Conservation (phyloP, 2,113 vertebrate genomes). For the Urocitellus parryii region DNA sequence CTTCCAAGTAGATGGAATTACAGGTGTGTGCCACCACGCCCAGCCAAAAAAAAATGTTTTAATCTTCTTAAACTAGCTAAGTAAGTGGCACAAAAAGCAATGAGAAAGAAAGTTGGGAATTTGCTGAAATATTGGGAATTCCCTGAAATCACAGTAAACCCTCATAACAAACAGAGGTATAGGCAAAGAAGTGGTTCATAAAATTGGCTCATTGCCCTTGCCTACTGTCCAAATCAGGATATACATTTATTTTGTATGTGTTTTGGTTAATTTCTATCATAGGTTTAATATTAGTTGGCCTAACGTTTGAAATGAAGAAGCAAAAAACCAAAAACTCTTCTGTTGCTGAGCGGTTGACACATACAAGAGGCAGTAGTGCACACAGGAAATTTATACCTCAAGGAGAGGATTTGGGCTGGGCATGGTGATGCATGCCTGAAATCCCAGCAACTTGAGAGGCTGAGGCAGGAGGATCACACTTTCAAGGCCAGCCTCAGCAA, state of each 20-base stretch:
- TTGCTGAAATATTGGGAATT: not conserved
- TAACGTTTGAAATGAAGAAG: constrained; percentile 51
- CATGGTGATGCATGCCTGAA: too few species aligned
- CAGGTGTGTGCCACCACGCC: not conserved
- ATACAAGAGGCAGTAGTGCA: not conserved
- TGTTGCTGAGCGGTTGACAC: constrained; percentile 38
- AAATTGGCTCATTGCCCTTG: not conserved
- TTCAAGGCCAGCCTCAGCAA: too few species aligned
- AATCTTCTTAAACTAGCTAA: not conserved
- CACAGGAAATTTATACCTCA: not conserved
- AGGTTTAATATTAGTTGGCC: constrained; percentile 31
- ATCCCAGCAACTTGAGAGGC: too few species aligned
- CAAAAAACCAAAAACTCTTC: not conserved
- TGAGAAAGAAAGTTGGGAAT: not conserved
- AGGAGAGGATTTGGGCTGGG: not conserved
- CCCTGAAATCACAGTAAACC: constrained; percentile 15
- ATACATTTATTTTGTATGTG: not conserved
- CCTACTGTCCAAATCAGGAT: not conserved
- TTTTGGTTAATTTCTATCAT: constrained; percentile 47
- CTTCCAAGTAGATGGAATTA: not conserved
- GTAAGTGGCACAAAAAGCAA: not conserved
- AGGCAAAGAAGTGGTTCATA: constrained; percentile 18
- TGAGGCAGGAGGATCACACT: too few species aligned
- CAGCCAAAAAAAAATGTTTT: not conserved
- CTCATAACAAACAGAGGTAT: not conserved